Percentiles rank a stretch among this genome's conserved stretches.
Evolutionary conservation across 2,797 vertebrate genomes (phyloP).

Genomic region (Gymnoscopelus braueri): DNA sequence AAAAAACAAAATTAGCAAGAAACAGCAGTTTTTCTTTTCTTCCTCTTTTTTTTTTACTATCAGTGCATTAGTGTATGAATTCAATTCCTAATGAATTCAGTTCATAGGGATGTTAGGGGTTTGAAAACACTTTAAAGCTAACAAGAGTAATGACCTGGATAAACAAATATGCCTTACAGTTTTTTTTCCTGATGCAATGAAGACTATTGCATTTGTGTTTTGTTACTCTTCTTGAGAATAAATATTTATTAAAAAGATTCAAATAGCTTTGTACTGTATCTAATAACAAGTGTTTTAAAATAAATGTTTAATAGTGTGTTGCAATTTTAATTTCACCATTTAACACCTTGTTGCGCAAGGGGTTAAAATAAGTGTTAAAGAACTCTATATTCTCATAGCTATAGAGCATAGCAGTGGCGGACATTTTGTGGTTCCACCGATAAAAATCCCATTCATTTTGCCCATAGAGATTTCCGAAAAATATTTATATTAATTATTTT

Average conservation of each 20-base stretch:
- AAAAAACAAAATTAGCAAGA: conserved; percentile 45
- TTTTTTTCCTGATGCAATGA: conserved; percentile 67
- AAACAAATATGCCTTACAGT: conserved; percentile 79
- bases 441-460: no score
- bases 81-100: conserved; percentile 29
- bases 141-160: conserved; percentile 38
- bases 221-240: conserved; percentile 81
- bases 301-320: not conserved
- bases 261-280: conserved; percentile 43
- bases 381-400: no score
- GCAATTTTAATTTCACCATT: no score
- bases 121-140: conserved; percentile 48
- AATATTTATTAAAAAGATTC: conserved; percentile 78
- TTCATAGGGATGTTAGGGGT: conserved; percentile 37
- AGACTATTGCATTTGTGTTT: conserved; percentile 76
- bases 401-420: no score
- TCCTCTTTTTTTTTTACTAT: conserved; percentile 42
- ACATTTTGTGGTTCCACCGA: no score
- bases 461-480: no score
- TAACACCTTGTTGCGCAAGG: no score
- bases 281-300: conserved; percentile 9
- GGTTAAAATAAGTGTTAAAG: no score
- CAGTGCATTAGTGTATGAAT: conserved; percentile 47
- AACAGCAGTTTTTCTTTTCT: conserved; percentile 12
- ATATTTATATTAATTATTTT: no score